Evolutionary conservation across 1,140 invertebrate genomes (phyloP).

Genomic region (Aphelinus certus): DNA sequence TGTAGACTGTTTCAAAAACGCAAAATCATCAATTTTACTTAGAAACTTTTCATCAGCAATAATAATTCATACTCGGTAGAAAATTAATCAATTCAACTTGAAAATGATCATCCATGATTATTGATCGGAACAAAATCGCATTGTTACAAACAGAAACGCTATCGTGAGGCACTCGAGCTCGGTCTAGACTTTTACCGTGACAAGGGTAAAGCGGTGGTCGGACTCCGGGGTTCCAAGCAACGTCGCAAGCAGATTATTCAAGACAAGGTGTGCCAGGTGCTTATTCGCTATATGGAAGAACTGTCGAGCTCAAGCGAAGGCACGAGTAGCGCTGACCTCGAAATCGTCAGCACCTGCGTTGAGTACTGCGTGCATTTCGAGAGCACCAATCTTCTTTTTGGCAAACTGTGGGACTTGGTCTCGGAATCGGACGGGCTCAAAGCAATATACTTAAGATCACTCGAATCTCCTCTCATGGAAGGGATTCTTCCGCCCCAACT

Average conservation of each 20-base stretch:
- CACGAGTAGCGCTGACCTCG: constrained; percentile 44
- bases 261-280: constrained; percentile 68
- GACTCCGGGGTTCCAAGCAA: constrained; percentile 68
- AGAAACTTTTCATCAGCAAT: not conserved
- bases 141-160: constrained; percentile 64
- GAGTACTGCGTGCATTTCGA: constrained; percentile 62
- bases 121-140: too few relatives aligned
- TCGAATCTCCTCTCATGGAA: constrained; percentile 67
- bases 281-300: constrained; percentile 68
- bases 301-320: constrained; percentile 62
- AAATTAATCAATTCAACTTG: too few relatives aligned
- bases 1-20: not conserved
- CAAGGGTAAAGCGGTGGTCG: constrained; percentile 74
- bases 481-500: constrained; percentile 64
- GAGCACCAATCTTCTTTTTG: constrained; percentile 66
- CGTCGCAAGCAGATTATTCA: constrained; percentile 70
- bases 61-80: not conserved
- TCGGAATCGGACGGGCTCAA: constrained; percentile 59
- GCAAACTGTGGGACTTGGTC: constrained; percentile 67
- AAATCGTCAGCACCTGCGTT: constrained; percentile 58
- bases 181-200: constrained; percentile 77
- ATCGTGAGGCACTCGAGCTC: constrained; percentile 72
- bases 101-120: too few relatives aligned
- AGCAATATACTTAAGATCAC: constrained; percentile 63
- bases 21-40: not conserved